Base-by-base conservation (phyloP, 1,140 invertebrate genomes). In the Mycetomoellerius zeteki region DNA sequence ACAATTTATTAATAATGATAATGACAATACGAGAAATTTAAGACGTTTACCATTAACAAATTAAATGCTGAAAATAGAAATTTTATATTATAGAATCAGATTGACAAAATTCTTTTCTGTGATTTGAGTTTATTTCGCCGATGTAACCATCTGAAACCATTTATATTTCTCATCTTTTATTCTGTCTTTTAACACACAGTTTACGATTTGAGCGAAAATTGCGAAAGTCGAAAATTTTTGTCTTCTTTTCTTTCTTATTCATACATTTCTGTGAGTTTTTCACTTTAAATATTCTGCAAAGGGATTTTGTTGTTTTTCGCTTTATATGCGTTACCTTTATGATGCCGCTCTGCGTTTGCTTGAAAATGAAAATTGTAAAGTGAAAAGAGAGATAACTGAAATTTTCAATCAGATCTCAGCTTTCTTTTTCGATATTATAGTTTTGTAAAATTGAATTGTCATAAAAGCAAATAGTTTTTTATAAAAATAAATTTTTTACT, bases 321-420 rank as follows among this genome's bases (percentile, higher is more conserved):
- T 65, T 78, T 33, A 27, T 24, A 65, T n/a, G 27, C 21, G 43
- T 78, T 65, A 37, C 60, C n/a, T 67, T 80, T 80, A 80, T 80
- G 60, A 54, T 67, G 52, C 8, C 47, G 19, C 33, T 21, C 33
- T 65, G 24, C 43, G 6, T 62, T 64, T 64, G 43, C 60, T 52
- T 67, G 27, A 14, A 80, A 80, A 80, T 80, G 60, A 67, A 80
- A 80, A 80, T 62, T 16, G 12, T 50, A 30, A 50, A 8, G 12
- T 37, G 19, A 65, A 65, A 30, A 33, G 47, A 65, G 60, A 52
- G 30, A 27, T 67, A 80, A 80, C 60, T 33, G 27, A 27, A 67
- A 54, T 43, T 80, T 80, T 80, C 43, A 67, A 80, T 80, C n/a
- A 67, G 27, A 80, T 80, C 47, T 14, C n/a, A 33, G 43, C 37